Conservation (phyloP, 2,113 vertebrate genomes). For the Myotis brandtii region DNA sequence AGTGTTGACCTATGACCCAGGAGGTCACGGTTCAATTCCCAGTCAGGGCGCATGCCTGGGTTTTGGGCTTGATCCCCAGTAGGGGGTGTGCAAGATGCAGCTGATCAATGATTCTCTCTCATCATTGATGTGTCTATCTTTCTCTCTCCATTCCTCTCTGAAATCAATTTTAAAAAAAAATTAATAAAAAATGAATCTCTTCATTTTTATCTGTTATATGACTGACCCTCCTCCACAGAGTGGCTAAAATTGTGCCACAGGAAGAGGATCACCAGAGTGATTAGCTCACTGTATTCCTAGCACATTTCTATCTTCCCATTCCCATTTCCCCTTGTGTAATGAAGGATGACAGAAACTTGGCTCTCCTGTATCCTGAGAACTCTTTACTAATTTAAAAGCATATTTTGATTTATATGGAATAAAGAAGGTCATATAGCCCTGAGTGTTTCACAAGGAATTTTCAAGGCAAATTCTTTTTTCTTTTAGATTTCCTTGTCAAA, state of each 20-base stretch:
- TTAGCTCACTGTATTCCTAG: constrained; percentile 1
- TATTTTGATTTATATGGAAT: constrained; percentile 78
- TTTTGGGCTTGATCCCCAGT: no score
- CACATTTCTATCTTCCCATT: constrained; percentile 29
- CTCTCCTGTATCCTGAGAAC: constrained; percentile 29
- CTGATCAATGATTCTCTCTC: no score
- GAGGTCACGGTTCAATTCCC: no score
- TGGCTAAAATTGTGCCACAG: constrained; percentile 18
- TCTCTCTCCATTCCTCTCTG: no score
- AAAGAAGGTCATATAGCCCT: constrained; percentile 20
- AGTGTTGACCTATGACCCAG: no score
- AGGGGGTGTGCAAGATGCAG: no score
- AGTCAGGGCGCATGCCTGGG: no score
- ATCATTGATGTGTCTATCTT: no score
- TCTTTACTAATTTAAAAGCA: constrained; percentile 72
- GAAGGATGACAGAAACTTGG: constrained; percentile 77
- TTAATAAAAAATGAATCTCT: no score
- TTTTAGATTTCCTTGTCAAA: constrained; percentile 61
- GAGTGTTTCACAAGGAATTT: constrained; percentile 63
- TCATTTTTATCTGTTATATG: neutral
- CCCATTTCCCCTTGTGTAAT: constrained; percentile 68
- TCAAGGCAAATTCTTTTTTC: constrained; percentile 52
- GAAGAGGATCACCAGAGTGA: neutral
- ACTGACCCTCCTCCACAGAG: constrained; percentile 20
- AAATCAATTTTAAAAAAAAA: neutral